Evolutionary conservation across 1,140 invertebrate genomes (phyloP), one percentile per base, ranked within the genome.

Genomic region (Leguminivora glycinivorella): DNA sequence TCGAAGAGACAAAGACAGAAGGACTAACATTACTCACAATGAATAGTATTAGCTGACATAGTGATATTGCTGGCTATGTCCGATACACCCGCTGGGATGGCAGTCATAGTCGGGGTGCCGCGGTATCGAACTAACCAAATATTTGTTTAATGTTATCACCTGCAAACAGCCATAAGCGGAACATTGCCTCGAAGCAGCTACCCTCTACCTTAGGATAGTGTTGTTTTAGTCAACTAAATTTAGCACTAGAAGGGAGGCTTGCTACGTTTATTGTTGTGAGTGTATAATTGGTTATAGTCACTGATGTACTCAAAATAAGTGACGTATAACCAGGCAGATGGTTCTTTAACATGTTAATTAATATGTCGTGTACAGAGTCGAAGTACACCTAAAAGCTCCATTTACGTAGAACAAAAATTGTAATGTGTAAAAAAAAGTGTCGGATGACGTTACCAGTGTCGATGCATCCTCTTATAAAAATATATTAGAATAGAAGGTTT

Each of bases 101-200:
- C 79, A 56, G 31, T 63, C 76, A 84, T 73, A 75, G 79, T 76
- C 77, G 90, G 81, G 75, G 87, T 83, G 75, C 84, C 87, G 70
- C 89, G 90, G 83, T 92, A 91, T 71, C 89, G 90, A 90, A 91
- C 90, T 92, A 92, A 90, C 87, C 88, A 91, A 91, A 92, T 88
- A 91, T 91, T 91, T 87, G 82, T 87, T 92, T 90, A 82, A 90
- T 91, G 85, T 92, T 91, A 91, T 91, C 89, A 91, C 89, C 89
- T 92, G 90, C 76, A 87, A 90, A 87, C 80, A 87, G 83, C 83
- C 78, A 83, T 86, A 88, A 92, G 88, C 88, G 84, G 77, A 84
- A 85, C 82, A 85, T 83, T 83, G 81, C 85, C 77, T 82, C 76
- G 73, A 88, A 87, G 84, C 84, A 67, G 72, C 79, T 84, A 87